Base-by-base conservation (phyloP, 2,888 invertebrate species). In the Watsonalla cultraria region DNA sequence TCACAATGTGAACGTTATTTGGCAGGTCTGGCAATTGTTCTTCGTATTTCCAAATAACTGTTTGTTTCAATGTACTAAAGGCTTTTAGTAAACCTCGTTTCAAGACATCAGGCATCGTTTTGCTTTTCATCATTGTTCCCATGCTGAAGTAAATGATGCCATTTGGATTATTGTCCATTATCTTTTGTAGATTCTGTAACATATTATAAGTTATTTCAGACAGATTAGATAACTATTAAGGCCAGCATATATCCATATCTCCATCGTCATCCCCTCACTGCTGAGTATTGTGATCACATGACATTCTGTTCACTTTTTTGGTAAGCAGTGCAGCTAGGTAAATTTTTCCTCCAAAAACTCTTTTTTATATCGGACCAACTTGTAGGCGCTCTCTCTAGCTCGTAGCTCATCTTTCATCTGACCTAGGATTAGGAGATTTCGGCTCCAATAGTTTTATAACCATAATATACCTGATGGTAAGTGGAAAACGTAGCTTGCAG, bases 101-200 rank as follows among this genome's bases (percentile, higher is more conserved):
- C n/a, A 76, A 49, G 33, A 75, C 59, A 0, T 65, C 61, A 0
- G 88, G 79, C 56, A 90, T 68, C 0, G 74, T 65, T n/a, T 74
- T 77, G 51, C 83, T 82, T 51, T 80, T 76, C 34, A 86, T 60
- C 46, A 79, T 83, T 0, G 86, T 78, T 1, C 91, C 91, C 76
- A 91, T 70, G 52, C 90, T 90, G 64, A 91, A 90, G 68, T 80
- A 86, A 52, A 91, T 81, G 0, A 87, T 82, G 0, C 91, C 91
- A 45, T 88, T 54, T 46, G 73, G 69, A 0, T 88, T 74, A 7
- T 67, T 65, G 37, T 88, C 84, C 68, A 90, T 66, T 52, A 84
- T 72, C 15, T 68, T 72, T 60, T 86, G 64, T 2, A 90, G 58
- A 55, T 82, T 72, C 84, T 84, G 62, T 14, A 59, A 55, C 13